phyloP scores from a whole-genome alignment of 2,888 invertebrate species.

The Cerastoderma edule region DNA sequence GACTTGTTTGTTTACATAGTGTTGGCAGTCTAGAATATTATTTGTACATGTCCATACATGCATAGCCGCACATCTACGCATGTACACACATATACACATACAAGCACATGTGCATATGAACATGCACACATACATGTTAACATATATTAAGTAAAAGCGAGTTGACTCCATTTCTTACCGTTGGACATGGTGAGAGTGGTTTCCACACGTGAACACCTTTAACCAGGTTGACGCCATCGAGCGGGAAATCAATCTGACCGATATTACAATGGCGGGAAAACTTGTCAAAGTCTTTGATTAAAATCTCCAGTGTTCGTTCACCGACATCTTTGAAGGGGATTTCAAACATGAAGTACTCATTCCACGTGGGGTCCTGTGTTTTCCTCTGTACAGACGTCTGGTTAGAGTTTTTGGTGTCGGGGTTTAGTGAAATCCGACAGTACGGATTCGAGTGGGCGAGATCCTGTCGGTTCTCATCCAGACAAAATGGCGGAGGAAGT shows the following conservation, averaged over 20 bases:
- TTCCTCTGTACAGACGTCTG: constrained; percentile 84
- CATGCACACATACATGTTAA: too few relatives aligned
- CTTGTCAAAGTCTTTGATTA: constrained; percentile 85
- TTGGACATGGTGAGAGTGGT: constrained; percentile 81
- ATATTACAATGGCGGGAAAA: constrained; percentile 84
- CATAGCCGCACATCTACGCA: too few relatives aligned
- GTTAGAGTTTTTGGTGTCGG: constrained; percentile 84
- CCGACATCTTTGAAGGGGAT: constrained; percentile 83
- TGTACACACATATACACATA: too few relatives aligned
- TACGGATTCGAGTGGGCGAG: constrained; percentile 85
- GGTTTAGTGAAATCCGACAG: constrained; percentile 83
- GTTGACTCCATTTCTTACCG: too few relatives aligned
- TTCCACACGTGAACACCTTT: constrained; percentile 84
- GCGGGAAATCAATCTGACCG: constrained; percentile 83
- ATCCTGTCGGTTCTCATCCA: constrained; percentile 82
- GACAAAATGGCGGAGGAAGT: constrained; percentile 81
- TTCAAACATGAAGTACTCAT: constrained; percentile 84
- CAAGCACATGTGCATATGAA: too few relatives aligned
- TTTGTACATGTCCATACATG: too few relatives aligned
- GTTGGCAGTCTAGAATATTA: too few relatives aligned
- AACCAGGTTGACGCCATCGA: constrained; percentile 82
- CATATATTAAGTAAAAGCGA: too few relatives aligned
- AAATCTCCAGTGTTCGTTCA: constrained; percentile 83
- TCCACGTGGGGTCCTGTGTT: constrained; percentile 84
- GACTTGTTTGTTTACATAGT: too few relatives aligned